These are phyloP conservation scores for Gallinago jamesoni DNA, from an alignment of 2,113 vertebrate genomes.

Conservation along the genomic window DNA sequence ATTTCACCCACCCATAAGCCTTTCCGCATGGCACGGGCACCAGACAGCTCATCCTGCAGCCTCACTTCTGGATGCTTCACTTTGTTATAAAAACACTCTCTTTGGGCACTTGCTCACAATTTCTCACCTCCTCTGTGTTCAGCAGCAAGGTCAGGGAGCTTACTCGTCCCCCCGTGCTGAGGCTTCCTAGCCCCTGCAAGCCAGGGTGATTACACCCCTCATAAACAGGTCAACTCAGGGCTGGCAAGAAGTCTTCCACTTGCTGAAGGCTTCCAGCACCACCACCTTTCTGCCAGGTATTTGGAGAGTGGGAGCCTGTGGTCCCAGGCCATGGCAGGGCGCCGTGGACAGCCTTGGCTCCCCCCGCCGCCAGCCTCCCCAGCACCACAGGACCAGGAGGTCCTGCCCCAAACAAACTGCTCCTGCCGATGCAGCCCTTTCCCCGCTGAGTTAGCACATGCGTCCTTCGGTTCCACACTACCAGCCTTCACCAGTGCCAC, in stretches of 20 bases:
- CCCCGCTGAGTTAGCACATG: background rate
- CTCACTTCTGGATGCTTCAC: background rate
- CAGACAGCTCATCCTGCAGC: background rate
- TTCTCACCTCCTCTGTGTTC: background rate
- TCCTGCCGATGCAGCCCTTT: background rate
- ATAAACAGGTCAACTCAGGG: background rate
- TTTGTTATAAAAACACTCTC: background rate
- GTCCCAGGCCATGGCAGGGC: background rate
- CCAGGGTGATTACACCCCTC: background rate
- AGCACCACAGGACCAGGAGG: background rate
- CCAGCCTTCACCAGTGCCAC: background rate
- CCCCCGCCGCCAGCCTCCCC: background rate
- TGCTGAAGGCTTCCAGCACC: background rate
- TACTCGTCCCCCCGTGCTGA: background rate
- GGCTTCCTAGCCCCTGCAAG: background rate
- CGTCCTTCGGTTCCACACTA: background rate
- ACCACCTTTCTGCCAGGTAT: background rate
- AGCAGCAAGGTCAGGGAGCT: background rate
- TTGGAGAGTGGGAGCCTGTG: accelerated
- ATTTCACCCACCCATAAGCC: background rate
- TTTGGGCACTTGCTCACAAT: background rate
- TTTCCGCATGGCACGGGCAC: accelerated
- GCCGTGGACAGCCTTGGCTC: accelerated
- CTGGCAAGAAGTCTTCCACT: background rate
- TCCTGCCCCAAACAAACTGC: background rate